Conservation (phyloP, 2,797 vertebrate species). For the Chelon auratus region DNA sequence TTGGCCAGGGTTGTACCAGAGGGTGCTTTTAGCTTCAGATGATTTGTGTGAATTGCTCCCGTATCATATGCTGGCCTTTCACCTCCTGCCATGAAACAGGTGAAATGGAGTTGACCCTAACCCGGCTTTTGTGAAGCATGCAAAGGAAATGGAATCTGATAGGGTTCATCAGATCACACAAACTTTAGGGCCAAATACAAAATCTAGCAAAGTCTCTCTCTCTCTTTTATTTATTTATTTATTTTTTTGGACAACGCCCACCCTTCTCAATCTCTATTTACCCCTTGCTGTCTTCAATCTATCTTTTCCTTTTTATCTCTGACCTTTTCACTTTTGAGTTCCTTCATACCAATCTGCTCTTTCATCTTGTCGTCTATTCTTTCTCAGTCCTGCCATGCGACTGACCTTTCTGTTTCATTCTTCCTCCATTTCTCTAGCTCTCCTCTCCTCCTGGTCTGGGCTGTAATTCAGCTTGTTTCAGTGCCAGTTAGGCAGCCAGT, state of each 20-base stretch:
- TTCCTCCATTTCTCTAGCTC: conserved; percentile 69
- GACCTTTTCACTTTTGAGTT: conserved; percentile 80
- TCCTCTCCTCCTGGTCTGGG: conserved; percentile 74
- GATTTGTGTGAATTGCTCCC: conserved; percentile 58
- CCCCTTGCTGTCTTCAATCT: conserved; percentile 67
- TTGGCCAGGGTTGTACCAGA: background rate
- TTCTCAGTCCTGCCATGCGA: conserved; percentile 68
- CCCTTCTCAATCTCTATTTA: conserved; percentile 49
- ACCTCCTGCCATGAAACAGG: conserved; percentile 46
- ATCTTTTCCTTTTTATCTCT: conserved; percentile 76
- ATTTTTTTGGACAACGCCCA: conserved; percentile 27
- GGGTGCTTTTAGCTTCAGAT: conserved; percentile 42
- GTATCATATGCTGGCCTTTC: conserved; percentile 39
- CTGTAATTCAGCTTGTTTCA: conserved; percentile 87
- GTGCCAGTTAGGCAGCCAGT: conserved; percentile 88
- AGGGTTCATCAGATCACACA: conserved; percentile 61
- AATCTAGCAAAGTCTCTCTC: conserved; percentile 23
- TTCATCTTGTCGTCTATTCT: conserved; percentile 73
- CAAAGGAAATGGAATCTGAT: conserved; percentile 55
- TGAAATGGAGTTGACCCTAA: conserved; percentile 59
- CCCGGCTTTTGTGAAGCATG: conserved; percentile 42
- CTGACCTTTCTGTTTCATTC: conserved; percentile 81
- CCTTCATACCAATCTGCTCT: conserved; percentile 67
- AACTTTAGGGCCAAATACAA: conserved; percentile 40
- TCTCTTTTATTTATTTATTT: too few relatives aligned